A percentile compares a stretch with the other conserved stretches of the same genome.
phyloP scores from a whole-genome alignment of 2,113 vertebrate species.

The Cynocephalus volans region DNA sequence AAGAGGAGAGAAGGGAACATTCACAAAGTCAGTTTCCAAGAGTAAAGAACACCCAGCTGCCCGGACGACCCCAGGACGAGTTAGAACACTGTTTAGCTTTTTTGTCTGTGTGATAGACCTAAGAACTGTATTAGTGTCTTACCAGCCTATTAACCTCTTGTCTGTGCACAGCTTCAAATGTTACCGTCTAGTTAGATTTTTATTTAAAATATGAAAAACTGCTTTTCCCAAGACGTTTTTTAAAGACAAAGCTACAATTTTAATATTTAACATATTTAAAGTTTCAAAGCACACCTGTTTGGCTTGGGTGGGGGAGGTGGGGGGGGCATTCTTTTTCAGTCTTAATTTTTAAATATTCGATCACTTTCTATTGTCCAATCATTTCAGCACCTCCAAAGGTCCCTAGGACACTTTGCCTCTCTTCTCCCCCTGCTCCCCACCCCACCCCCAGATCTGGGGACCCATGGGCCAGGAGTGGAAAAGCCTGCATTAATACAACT shows the following conservation, averaged over 20 bases:
- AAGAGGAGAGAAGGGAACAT: slow-evolving; percentile 86
- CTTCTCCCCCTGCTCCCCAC: slow-evolving; percentile 9
- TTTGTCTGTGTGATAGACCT: slow-evolving; percentile 91
- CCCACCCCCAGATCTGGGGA: not conserved
- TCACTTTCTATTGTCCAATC: slow-evolving; percentile 92
- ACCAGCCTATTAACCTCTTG: slow-evolving; percentile 94
- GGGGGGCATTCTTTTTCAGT: slow-evolving; percentile 83
- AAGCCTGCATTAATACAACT: slow-evolving; percentile 77
- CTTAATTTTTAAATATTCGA: slow-evolving; percentile 90
- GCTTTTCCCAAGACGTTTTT: slow-evolving; percentile 90
- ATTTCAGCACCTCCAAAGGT: slow-evolving; percentile 90
- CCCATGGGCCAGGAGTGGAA: slow-evolving; percentile 61
- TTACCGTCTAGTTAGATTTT: slow-evolving; percentile 87
- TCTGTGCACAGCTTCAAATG: slow-evolving; percentile 90
- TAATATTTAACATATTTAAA: slow-evolving; percentile 90
- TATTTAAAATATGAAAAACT: slow-evolving; percentile 87
- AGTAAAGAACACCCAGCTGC: slow-evolving; percentile 86
- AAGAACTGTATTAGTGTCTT: slow-evolving; percentile 92
- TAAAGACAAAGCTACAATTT: slow-evolving; percentile 89
- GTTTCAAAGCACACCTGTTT: slow-evolving; percentile 95
- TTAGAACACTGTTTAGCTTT: slow-evolving; percentile 87
- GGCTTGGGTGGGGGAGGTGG: slow-evolving; percentile 76
- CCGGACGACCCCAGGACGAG: slow-evolving; percentile 87
- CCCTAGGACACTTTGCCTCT: slow-evolving; percentile 79
- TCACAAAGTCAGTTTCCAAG: slow-evolving; percentile 76